Evolutionary conservation across 2,888 invertebrate genomes (phyloP).

Genomic region (Linnaemya vulpina): DNA sequence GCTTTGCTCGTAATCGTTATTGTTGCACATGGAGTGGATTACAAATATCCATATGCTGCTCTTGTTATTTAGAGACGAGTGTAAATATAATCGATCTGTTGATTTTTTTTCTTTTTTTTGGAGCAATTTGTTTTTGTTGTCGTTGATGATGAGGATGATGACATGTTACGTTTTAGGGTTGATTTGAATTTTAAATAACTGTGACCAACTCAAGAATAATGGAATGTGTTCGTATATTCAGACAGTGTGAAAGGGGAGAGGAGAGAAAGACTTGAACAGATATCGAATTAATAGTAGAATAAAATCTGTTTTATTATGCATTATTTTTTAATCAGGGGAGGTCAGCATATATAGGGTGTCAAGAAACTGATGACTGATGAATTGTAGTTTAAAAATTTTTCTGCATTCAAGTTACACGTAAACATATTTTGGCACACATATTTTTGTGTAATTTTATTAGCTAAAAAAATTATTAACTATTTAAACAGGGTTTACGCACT

Average conservation of each 20-base stretch:
- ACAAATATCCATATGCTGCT: constrained; percentile 21
- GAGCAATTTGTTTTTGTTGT: constrained; percentile 3
- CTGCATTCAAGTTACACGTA: no score
- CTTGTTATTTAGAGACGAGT: constrained; percentile 38
- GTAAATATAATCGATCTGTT: constrained; percentile 63
- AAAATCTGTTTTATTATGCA: neutral
- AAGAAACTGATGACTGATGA: neutral
- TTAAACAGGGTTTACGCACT: neutral
- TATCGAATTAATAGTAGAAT: neutral
- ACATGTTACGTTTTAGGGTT: constrained; percentile 58
- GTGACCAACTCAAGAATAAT: constrained; percentile 1
- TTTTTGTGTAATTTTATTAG: no score
- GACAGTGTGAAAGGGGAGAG: neutral
- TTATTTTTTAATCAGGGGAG: neutral
- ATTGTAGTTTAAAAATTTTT: no score
- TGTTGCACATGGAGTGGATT: constrained; percentile 44
- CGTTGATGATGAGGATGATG: constrained; percentile 39
- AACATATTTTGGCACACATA: no score
- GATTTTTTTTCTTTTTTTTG: no score
- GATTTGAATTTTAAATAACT: constrained; percentile 63
- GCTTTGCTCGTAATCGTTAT: constrained; percentile 4
- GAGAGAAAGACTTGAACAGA: neutral
- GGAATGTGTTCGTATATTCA: neutral
- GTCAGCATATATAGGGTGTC: neutral
- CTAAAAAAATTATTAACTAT: no score